A percentile compares a stretch with the other conserved stretches of the same genome.
These are phyloP conservation scores for Dichetophora obliterata DNA, from an alignment of 2,888 invertebrate species.

Conservation along the genomic window DNA sequence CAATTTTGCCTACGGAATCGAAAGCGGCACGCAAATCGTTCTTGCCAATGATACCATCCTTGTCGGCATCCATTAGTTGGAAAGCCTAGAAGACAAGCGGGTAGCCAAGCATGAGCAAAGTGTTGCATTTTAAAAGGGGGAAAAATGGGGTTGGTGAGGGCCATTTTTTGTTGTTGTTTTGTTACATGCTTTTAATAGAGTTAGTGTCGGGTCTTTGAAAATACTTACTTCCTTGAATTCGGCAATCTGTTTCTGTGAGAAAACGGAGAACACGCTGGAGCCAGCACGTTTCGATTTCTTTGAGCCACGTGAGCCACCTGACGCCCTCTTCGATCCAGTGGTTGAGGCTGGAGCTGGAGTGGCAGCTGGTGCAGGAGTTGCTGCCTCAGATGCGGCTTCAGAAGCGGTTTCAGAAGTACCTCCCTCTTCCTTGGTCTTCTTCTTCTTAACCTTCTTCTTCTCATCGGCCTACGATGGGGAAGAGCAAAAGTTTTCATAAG, in stretches of 20 bases:
- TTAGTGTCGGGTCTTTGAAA: not conserved
- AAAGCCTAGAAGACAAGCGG: conserved; percentile 76
- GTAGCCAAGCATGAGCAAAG: conserved; percentile 41
- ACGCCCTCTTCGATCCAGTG: conserved; percentile 85
- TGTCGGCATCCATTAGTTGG: conserved; percentile 96
- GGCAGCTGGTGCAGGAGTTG: conserved; percentile 79
- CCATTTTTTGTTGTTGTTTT: not conserved
- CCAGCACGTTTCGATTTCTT: conserved; percentile 86
- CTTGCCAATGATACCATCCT: conserved; percentile 91
- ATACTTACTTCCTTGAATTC: conserved; percentile 91
- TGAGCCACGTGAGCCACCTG: conserved; percentile 75
- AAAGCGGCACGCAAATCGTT: conserved; percentile 91
- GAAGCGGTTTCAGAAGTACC: conserved; percentile 71
- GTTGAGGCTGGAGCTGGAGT: conserved; percentile 78
- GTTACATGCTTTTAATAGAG: not conserved
- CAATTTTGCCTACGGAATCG: conserved; percentile 91
- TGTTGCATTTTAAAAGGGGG: not conserved
- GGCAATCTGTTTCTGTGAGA: conserved; percentile 95
- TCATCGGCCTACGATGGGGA: conserved; percentile 83
- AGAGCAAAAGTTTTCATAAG: not conserved
- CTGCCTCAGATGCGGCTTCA: conserved; percentile 74
- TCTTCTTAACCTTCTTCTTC: conserved; percentile 93
- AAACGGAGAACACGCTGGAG: conserved; percentile 97
- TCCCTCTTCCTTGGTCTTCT: conserved; percentile 84
- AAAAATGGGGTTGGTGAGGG: not conserved